A percentile compares a stretch with the other conserved stretches of the same genome.
Conservation (phyloP, 1,140 invertebrate genomes). For the Psix sp. region DNA sequence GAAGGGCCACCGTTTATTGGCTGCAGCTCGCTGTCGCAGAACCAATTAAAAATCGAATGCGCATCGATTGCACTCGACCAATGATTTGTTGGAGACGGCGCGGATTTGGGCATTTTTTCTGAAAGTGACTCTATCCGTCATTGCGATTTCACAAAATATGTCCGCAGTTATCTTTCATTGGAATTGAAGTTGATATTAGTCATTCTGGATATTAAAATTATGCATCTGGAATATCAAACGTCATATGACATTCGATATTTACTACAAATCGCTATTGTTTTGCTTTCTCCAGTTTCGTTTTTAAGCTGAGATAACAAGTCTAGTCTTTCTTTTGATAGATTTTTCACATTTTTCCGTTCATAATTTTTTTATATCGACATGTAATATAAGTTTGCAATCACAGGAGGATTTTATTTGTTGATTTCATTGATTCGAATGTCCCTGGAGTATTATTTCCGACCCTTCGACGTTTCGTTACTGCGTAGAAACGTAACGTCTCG, state of each 20-base stretch:
- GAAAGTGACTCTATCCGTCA: constrained; percentile 4
- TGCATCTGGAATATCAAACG: constrained; percentile 23
- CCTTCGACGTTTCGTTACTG: constrained; percentile 25
- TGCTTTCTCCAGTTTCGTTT: constrained; percentile 9
- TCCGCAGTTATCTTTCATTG: constrained; percentile 22
- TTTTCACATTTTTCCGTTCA: constrained; percentile 10
- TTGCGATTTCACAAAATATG: constrained; percentile 21
- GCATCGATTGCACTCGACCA: constrained; percentile 17
- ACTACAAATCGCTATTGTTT: constrained; percentile 18
- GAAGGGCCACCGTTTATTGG: constrained; percentile 39
- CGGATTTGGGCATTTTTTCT: constrained; percentile 10
- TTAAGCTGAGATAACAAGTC: constrained; percentile 37
- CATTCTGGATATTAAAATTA: constrained; percentile 22
- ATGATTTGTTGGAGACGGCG: constrained; percentile 40
- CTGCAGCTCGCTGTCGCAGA: constrained; percentile 19
- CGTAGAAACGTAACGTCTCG: constrained; percentile 15
- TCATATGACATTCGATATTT: constrained; percentile 27
- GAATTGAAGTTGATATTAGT: constrained; percentile 31
- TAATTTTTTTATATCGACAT: constrained; percentile 15
- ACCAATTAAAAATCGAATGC: constrained; percentile 33
- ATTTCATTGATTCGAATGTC: constrained; percentile 37
- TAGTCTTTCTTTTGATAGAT: too few species aligned
- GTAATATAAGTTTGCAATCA: constrained; percentile 36
- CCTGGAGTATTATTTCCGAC: constrained; percentile 43
- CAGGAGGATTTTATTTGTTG: constrained; percentile 39